Percentiles rank a stretch among this genome's conserved stretches.
Conservation (phyloP, 2,888 invertebrate genomes). For the Ophion ventricosus region DNA sequence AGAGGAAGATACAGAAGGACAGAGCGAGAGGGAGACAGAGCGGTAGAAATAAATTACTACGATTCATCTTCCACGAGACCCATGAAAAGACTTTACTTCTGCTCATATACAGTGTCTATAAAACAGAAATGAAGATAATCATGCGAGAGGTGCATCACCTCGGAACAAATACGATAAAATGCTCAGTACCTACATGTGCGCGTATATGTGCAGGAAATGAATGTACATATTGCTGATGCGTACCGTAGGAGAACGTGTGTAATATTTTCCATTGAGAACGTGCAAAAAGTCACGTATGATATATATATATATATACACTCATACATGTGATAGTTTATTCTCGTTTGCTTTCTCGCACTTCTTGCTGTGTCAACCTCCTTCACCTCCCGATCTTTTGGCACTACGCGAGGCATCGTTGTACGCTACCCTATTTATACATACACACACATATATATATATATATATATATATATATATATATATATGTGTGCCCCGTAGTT, state of each 20-base stretch:
- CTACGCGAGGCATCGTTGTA: constrained; percentile 29
- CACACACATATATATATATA: not conserved
- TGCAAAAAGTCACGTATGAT: constrained; percentile 25
- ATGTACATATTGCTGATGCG: constrained; percentile 44
- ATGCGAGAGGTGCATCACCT: constrained; percentile 1
- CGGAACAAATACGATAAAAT: constrained; percentile 47
- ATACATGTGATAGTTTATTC: constrained; percentile 10
- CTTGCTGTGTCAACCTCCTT: not conserved
- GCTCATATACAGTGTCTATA: not conserved
- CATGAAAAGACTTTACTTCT: constrained; percentile 18
- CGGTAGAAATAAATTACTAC: not conserved
- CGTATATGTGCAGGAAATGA: constrained; percentile 2
- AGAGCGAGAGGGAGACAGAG: not conserved
- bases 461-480: not conserved
- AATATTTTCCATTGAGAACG: constrained; percentile 60
- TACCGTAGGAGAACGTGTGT: constrained; percentile 4
- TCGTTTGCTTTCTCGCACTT: constrained; percentile 54
- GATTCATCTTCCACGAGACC: not conserved
- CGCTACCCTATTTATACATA: not conserved
- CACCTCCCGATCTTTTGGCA: constrained; percentile 30
- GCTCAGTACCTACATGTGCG: constrained; percentile 32
- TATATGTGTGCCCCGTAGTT: constrained; percentile 43
- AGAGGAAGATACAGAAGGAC: too few relatives aligned
- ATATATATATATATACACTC: not conserved
- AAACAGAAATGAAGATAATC: constrained; percentile 54